phyloP scores from a whole-genome alignment of 2,113 vertebrate genomes.

The Crypturellus undulatus region DNA sequence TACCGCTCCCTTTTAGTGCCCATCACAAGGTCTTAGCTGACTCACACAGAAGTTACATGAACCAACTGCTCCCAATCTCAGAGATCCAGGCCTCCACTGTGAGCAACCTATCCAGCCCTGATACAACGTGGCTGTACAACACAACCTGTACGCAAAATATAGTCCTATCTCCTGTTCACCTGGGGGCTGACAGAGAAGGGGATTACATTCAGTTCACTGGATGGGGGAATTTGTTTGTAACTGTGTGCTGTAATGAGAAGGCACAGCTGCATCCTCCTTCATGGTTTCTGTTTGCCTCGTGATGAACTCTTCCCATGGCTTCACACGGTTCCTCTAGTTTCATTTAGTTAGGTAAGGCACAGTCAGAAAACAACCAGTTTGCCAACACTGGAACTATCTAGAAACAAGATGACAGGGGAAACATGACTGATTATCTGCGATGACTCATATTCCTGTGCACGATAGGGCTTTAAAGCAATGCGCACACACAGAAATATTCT shows the following conservation, averaged over 20 bases:
- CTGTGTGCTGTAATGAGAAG: background rate
- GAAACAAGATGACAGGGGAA: background rate
- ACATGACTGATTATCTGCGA: background rate
- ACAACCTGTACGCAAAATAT: background rate
- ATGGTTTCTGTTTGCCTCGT: background rate
- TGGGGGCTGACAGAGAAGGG: background rate
- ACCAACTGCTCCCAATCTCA: background rate
- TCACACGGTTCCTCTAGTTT: background rate
- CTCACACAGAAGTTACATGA: background rate
- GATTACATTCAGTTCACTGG: background rate
- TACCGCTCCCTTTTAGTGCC: background rate
- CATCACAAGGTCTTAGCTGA: background rate
- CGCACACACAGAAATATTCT: background rate
- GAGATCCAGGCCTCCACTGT: background rate
- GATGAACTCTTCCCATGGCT: background rate
- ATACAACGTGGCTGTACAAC: background rate
- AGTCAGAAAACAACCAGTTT: background rate
- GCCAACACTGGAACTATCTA: background rate
- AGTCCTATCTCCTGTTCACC: background rate
- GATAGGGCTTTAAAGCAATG: background rate
- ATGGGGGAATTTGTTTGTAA: conserved; percentile 9
- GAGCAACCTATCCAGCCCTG: background rate
- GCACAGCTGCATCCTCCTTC: background rate
- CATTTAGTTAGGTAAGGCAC: background rate
- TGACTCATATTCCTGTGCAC: background rate